A percentile compares a stretch with the other conserved stretches of the same genome.
Conservation (phyloP, 2,797 vertebrate species). For the Okamejei kenojei region DNA sequence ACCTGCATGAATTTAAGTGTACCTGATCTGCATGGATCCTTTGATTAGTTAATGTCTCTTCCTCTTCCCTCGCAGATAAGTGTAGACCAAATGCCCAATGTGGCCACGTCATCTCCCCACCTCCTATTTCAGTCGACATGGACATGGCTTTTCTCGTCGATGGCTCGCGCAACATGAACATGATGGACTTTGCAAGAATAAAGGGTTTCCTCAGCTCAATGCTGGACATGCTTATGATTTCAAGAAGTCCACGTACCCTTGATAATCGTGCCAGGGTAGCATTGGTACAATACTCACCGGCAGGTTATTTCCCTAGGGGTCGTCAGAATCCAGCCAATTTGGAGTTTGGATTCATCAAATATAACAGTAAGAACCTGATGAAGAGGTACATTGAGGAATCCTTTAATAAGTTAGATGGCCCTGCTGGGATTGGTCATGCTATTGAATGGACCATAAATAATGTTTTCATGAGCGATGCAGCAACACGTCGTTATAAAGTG, state of each 20-base stretch:
- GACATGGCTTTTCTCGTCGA: constrained; percentile 72
- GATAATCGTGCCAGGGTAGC: constrained; percentile 56
- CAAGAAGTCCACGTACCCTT: constrained; percentile 47
- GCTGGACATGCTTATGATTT: constrained; percentile 63
- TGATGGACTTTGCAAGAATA: constrained; percentile 55
- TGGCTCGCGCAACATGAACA: constrained; percentile 58
- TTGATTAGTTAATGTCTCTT: neutral
- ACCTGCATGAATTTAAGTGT: neutral
- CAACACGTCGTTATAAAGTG: constrained; percentile 53
- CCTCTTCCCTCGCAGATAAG: constrained; percentile 59
- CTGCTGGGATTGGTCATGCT: constrained; percentile 56
- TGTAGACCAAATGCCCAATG: constrained; percentile 60
- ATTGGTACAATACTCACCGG: constrained; percentile 60
- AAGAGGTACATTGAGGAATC: constrained; percentile 56
- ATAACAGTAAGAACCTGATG: constrained; percentile 53
- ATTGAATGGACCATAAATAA: constrained; percentile 61
- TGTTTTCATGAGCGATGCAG: constrained; percentile 54
- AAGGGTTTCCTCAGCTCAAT: constrained; percentile 63
- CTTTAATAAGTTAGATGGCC: constrained; percentile 57
- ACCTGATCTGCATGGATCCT: neutral
- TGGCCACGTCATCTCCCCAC: constrained; percentile 27
- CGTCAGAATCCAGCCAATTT: constrained; percentile 47
- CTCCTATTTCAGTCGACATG: constrained; percentile 55
- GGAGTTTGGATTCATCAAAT: constrained; percentile 64
- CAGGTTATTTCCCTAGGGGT: constrained; percentile 45